Evolutionary conservation across 2,797 vertebrate species (phyloP), one percentile per base, ranked within the genome.

Genomic region (Ctenosaura bakeri): DNA sequence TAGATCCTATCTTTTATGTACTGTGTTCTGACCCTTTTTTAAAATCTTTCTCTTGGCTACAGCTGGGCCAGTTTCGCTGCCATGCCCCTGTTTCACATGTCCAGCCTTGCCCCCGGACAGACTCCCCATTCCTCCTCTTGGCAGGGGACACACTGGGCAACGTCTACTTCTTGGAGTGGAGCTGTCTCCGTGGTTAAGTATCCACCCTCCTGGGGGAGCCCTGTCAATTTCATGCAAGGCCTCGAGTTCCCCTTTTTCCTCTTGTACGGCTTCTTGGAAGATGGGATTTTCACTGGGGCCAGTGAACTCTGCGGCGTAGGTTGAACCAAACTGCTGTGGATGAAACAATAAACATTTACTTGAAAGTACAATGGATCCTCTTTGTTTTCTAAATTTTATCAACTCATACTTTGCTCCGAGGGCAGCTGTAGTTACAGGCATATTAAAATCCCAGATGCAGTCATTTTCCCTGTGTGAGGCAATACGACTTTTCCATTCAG

Each of bases 31-130:
- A 69, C 91, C 29, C 56, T 13, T 8, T 0, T 0, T 88, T 4
- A 22, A 22, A 22, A 85, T 84, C 86, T 59, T 94, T 29, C 50
- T 62, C 78, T 90, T 42, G 56, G 0, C 20, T 74, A 14, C 90
- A 98, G 98, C 92, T 98, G 94, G 98, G 98, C 1, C 97, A 98
- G 96, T 98, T 98, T 96, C 97, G 95, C 88, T 98, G 98, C 22
- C 93, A 91, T 8, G 98, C 96, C 52, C 97, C 98, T 0, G 97
- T 98, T 77, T 96, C 97, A 87, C 94, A 96, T 62, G 79, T 99
- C 92, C 97, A 98, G 91, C 95, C 98, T 54, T 96, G 96, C 90
- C 97, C 97, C 64, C 87, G 78, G 5, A 94, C 95, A 2, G 29
- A 83, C 71, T 91, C 92, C 2, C 85, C 95, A n/a, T 94, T 93